These are phyloP conservation scores for Anguilla pacifica DNA, from an alignment of 2,797 vertebrate species.

Conservation along the genomic window DNA sequence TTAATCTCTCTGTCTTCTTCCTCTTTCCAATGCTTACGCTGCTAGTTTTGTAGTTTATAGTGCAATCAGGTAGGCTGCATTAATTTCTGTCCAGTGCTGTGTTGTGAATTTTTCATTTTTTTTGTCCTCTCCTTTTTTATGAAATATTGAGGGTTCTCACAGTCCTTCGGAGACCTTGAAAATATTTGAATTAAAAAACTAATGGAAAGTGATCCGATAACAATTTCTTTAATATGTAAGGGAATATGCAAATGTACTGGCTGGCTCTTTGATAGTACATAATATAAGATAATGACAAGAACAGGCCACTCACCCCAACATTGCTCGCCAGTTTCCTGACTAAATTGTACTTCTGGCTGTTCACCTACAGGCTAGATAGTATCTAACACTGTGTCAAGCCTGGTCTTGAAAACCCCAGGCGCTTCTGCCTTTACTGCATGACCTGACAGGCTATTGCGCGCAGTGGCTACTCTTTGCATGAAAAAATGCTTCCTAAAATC, in stretches of 20 bases:
- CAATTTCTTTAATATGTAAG: background rate
- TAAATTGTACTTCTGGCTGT: too few species aligned
- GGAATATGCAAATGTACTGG: background rate
- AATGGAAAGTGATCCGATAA: background rate
- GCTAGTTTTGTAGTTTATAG: conserved; percentile 94
- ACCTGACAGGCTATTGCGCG: too few species aligned
- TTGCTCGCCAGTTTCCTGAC: too few species aligned
- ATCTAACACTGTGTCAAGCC: too few species aligned
- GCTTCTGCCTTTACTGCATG: too few species aligned
- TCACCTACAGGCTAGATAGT: too few species aligned
- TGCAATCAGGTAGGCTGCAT: conserved; percentile 95
- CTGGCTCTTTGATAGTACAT: too few species aligned
- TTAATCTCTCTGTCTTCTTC: conserved; percentile 42
- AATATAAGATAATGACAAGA: too few species aligned
- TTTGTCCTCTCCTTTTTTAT: background rate
- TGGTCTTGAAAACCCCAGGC: too few species aligned
- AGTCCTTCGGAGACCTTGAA: background rate
- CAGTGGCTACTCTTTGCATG: too few species aligned
- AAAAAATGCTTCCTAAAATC: too few species aligned
- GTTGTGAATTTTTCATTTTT: background rate
- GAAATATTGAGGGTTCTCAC: background rate
- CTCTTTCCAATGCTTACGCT: conserved; percentile 76
- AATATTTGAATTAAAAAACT: background rate
- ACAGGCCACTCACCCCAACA: too few species aligned
- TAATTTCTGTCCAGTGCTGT: conserved; percentile 62